Evolutionary conservation across 2,113 vertebrate genomes (phyloP), one percentile per base, ranked within the genome.

Genomic region (Tringa solitaria): DNA sequence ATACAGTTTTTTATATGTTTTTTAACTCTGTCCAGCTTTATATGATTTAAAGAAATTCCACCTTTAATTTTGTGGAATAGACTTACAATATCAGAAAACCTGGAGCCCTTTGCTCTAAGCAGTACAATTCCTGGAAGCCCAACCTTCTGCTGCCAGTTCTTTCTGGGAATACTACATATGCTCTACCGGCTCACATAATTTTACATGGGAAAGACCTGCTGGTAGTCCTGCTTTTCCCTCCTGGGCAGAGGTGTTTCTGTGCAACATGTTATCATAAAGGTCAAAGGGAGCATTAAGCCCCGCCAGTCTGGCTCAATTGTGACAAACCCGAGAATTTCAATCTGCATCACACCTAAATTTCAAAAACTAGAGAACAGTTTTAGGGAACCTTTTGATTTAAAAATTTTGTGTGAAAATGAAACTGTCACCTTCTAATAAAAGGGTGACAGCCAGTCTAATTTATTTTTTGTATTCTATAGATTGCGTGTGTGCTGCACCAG

Each of bases 61-160:
- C 21, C 14, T 64, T 69, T 67, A 61, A 30, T 37, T 90, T 88
- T 53, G 30, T 63, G 26, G 43, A 75, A 41, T 37, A 20, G 4
- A 10, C 30, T 65, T 65, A 48, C 12, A 50, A 6, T n/a, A 60
- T 32, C 22, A 79, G 64, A 61, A 88, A 93, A 37, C n/a, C 45
- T 65, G 53, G 8, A 89, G 26, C 30, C 18, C 27, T 32, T 5
- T 84, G 39, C 57, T 82, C 32, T 83, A 67, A 77, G 41, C 15
- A 77, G 18, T 39, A 91, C 50, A 88, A 65, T 93, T 96, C 76
- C 88, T 79, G 73, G 80, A 96, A 96, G n/a, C 19, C 15, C 2
- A 7, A 17, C 78, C 64, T 90, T 46, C 63, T 94, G 57, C 24
- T 79, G 60, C 60, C 76, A 68, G 39, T 84, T 68, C 27, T 84